Evolutionary conservation across 2,888 invertebrate species (phyloP).

Genomic region (Biston stratarius): DNA sequence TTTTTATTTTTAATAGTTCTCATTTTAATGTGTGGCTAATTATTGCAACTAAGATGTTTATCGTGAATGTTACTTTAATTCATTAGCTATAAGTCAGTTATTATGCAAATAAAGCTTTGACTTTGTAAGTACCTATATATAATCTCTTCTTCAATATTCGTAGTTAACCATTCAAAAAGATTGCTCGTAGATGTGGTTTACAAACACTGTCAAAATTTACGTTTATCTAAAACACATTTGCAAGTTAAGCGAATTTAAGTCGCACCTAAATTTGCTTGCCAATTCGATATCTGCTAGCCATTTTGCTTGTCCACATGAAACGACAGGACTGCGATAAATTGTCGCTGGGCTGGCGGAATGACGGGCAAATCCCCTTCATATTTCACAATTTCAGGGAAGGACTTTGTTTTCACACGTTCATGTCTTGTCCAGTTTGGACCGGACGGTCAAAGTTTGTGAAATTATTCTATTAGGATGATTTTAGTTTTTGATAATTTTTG

Average conservation of each 20-base stretch:
- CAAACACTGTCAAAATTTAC: conserved; percentile 18
- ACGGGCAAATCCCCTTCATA: conserved; percentile 72
- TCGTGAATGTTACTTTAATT: no score
- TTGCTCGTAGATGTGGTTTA: not conserved
- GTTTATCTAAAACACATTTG: conserved; percentile 20
- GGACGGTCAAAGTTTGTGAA: conserved; percentile 12
- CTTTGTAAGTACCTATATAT: no score
- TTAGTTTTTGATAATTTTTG: no score
- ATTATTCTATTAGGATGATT: not conserved
- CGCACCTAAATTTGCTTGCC: conserved; percentile 40
- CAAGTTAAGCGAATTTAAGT: conserved; percentile 29
- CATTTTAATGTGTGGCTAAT: no score
- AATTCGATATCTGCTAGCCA: conserved; percentile 43
- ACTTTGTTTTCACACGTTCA: conserved; percentile 59
- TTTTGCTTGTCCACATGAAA: conserved; percentile 45
- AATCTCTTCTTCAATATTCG: no score
- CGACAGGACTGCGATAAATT: conserved; percentile 64
- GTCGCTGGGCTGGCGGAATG: conserved; percentile 65
- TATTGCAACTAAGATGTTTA: no score
- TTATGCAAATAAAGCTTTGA: no score
- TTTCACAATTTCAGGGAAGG: conserved; percentile 68
- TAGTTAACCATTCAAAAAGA: no score
- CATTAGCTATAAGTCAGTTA: no score
- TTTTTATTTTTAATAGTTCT: no score
- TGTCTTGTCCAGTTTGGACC: conserved; percentile 31